Percentiles rank a stretch among this genome's conserved stretches.
These are phyloP conservation scores for Castor canadensis DNA, from an alignment of 2,113 vertebrate genomes.

Conservation along the genomic window DNA sequence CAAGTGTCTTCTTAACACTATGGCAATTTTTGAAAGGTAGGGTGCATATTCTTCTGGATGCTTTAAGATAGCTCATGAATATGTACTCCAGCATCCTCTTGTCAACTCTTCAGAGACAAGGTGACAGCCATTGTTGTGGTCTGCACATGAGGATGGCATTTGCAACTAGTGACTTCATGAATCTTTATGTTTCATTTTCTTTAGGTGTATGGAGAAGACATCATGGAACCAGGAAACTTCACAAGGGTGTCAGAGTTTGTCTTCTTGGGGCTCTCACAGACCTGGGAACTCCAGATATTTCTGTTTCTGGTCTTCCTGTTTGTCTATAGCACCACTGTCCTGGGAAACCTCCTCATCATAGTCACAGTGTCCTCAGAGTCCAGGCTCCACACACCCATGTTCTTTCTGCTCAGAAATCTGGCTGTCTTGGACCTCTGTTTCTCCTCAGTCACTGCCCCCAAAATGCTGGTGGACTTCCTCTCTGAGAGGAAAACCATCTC, in stretches of 20 bases:
- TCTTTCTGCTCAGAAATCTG: slow-evolving; percentile 71
- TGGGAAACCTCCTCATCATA: slow-evolving; percentile 69
- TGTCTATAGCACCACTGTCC: slow-evolving; percentile 47
- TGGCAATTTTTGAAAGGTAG: background rate
- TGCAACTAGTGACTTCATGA: background rate
- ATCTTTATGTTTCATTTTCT: background rate
- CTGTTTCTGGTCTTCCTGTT: slow-evolving; percentile 68
- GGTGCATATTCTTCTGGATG: background rate
- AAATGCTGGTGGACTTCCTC: slow-evolving; percentile 74
- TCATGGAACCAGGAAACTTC: slow-evolving; percentile 53
- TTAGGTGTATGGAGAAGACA: background rate
- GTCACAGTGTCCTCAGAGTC: slow-evolving; percentile 26
- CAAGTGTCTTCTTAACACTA: background rate
- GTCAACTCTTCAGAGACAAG: background rate
- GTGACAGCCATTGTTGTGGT: too few species aligned
- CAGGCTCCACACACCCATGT: slow-evolving; percentile 68
- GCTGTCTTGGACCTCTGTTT: slow-evolving; percentile 72
- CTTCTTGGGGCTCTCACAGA: slow-evolving; percentile 64
- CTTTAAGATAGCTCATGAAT: background rate
- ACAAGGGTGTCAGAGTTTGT: slow-evolving; percentile 62
- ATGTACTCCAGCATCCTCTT: background rate
- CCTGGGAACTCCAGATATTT: slow-evolving; percentile 25
- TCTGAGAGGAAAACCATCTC: slow-evolving; percentile 56
- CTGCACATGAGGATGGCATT: background rate
- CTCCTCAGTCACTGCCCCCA: slow-evolving; percentile 72